Base-by-base conservation (phyloP, 2,888 invertebrate genomes). In the Rotaria magnacalcarata region DNA sequence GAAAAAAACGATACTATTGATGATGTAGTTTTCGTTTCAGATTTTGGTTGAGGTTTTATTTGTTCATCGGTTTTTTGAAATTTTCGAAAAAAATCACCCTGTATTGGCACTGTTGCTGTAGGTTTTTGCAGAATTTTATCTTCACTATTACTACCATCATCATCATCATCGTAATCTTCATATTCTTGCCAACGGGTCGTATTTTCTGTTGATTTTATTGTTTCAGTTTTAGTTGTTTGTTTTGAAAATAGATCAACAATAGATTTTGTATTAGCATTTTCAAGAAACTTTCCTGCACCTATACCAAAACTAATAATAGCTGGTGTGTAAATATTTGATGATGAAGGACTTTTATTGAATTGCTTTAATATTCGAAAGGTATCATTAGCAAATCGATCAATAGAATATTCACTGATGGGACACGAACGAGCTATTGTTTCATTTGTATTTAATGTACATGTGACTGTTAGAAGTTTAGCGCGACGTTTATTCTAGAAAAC, bases 281-380 rank as follows among this genome's bases (percentile, higher is more conserved):
- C 80, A 14, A 84, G 60, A 85, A 86, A 86, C 50, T 85, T 85
- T 52, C 58, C 80, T 14, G 86, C 86, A 6, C 85, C 43, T n/a
- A 86, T 85, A 19, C 86, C 86, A 41, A 86, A 80, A 41, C 75
- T 84, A 60, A 58, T 80, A 60, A 86, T 85, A 8, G 85, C 86
- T 24, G 86, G 86, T 43, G 80, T 47, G 60, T 85, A 86, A 16
- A 56, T 52, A 50, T 85, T 80, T 47, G 85, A 75, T 56, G 21
- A 27, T 50, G 85, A 75, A 24, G 85, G 47, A 27, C 11, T 41
- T 43, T 85, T 86, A 75, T 86, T 86, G 21, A 50, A 86, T n/a
- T 74, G 85, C 24, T 58, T 86, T 34, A 86, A 50, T 43, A 84
- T 34, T 60, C 75, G 56, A 2, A 56, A 41, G 10, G 75, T 34